Percentiles rank a stretch among this genome's conserved stretches.
Evolutionary conservation across 1,140 invertebrate species (phyloP).

Genomic region (Choristoneura fumiferana): DNA sequence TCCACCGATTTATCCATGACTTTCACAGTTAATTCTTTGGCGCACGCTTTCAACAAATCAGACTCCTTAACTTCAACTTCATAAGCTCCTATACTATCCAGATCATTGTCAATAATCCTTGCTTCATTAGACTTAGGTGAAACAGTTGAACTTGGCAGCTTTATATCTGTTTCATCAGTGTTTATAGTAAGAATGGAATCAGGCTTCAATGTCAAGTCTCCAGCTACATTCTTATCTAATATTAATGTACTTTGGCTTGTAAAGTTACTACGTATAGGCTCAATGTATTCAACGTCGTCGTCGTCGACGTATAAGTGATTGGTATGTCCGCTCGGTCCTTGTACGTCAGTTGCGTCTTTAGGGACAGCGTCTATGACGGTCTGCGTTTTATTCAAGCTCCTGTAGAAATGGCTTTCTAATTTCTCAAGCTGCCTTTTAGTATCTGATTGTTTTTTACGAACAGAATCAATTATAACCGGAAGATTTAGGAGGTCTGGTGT

Average conservation of each 20-base stretch:
- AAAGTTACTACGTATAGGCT: conserved; percentile 68
- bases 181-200: conserved; percentile 63
- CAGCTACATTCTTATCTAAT: conserved; percentile 53
- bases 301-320: conserved; percentile 62
- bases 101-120: conserved; percentile 43
- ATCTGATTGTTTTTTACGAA: conserved; percentile 64
- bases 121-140: conserved; percentile 59
- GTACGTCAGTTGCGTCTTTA: conserved; percentile 61
- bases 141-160: conserved; percentile 63
- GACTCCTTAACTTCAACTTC: conserved; percentile 70
- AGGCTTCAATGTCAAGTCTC: conserved; percentile 43
- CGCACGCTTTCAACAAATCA: conserved; percentile 59
- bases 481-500: conserved; percentile 72
- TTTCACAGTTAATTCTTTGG: conserved; percentile 71
- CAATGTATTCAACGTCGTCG: conserved; percentile 71
- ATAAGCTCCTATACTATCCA: conserved; percentile 66
- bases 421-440: conserved; percentile 72
- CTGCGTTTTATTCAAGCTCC: conserved; percentile 56
- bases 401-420: conserved; percentile 74
- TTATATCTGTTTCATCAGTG: conserved; percentile 67
- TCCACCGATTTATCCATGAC: conserved; percentile 84
- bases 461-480: conserved; percentile 68
- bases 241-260: conserved; percentile 72
- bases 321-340: conserved; percentile 62
- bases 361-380: conserved; percentile 69